Evolutionary conservation across 2,888 invertebrate species (phyloP), one percentile per base, ranked within the genome.

Genomic region (Drosophila rubida): DNA sequence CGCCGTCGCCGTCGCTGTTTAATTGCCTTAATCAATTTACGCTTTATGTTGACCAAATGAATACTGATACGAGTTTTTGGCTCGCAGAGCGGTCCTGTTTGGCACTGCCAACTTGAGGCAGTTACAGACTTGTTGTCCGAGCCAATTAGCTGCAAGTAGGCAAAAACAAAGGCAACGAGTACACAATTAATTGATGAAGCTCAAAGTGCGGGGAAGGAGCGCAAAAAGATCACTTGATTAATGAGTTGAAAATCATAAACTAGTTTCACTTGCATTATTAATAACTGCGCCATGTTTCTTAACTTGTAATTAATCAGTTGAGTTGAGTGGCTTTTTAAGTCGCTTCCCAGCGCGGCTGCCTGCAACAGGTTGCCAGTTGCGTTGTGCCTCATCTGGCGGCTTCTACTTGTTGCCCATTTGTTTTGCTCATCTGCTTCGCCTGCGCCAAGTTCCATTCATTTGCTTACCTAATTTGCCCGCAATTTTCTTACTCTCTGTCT

Each of bases 1-100:
- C 44, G 9, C n/a, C 25, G 2, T 23, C 9, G 62, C 27, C 50
- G 58, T 11, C 64, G 35, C 57, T 65, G 69, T 23, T 60, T 81
- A 82, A 82, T 82, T 67, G 69, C 66, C 63, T 59, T 72, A 82
- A 82, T 87, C 87, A 87, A 82, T 87, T 87, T 72, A 75, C 75
- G 70, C 65, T 81, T 78, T 69, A 69, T 70, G 83, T 59, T 71
- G 53, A 48, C 77, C 68, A 85, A 84, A 75, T 81, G 66, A 75
- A 76, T 67, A 78, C 63, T 57, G 64, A 85, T 85, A 83, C 61
- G 22, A 69, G 66, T 70, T 75, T 62, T 55, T 37, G 41, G 45
- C 22, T 45, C 19, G 14, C 42, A 42, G 45, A 35, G 35, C 55
- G 42, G 58, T 54, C 49, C 54, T 54, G 41, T 46, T 35, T 39